phyloP scores from a whole-genome alignment of 2,113 vertebrate species.

The Synodontis membranacea region DNA sequence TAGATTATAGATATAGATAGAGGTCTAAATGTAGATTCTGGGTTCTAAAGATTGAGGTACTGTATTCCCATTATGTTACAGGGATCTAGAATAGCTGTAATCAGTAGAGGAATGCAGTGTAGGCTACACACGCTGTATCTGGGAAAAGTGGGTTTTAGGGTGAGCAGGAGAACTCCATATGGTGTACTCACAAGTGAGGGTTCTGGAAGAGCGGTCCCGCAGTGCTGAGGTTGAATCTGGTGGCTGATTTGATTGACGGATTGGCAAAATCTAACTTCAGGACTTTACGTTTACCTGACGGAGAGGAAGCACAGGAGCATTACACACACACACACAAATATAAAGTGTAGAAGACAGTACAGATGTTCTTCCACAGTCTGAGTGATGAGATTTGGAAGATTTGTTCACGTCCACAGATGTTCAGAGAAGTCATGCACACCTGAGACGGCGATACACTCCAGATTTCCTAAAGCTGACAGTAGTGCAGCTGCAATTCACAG shows the following conservation, averaged over 20 bases:
- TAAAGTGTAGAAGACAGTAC: conserved; percentile 6
- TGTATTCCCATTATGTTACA: neutral
- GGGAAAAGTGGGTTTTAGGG: neutral
- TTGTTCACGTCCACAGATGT: conserved; percentile 2
- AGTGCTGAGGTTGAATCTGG: conserved; percentile 93
- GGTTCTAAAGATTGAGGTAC: neutral
- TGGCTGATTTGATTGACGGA: conserved; percentile 92
- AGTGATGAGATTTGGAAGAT: conserved; percentile 34
- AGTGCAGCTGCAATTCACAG: neutral
- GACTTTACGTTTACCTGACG: conserved; percentile 98
- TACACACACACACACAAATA: neutral
- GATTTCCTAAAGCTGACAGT: conserved; percentile 37
- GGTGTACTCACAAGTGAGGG: conserved; percentile 93
- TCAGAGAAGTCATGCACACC: conserved; percentile 46
- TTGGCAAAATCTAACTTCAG: conserved; percentile 99
- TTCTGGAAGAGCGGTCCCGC: conserved; percentile 91
- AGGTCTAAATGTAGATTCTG: too few relatives aligned
- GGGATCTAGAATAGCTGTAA: neutral
- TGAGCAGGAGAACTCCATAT: neutral
- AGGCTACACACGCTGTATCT: neutral
- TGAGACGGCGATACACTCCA: conserved; percentile 26
- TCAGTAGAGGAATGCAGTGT: neutral
- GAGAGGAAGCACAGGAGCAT: conserved; percentile 53
- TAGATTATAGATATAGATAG: too few relatives aligned
- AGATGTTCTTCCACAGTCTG: conserved; percentile 9